phyloP scores from a whole-genome alignment of 1,140 invertebrate species.

The Aphis craccivora region DNA sequence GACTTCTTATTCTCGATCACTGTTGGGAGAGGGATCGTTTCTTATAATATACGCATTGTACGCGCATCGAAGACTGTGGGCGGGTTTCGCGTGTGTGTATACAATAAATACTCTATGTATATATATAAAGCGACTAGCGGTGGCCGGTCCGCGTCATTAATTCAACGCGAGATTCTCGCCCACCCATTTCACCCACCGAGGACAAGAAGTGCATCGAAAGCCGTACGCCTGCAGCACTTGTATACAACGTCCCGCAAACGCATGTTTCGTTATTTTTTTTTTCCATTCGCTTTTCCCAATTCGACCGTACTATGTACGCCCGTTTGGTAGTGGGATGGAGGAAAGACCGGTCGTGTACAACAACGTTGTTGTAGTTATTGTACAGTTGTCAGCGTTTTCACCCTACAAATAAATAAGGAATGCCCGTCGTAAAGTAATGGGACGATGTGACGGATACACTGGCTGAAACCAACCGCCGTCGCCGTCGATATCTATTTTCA shows the following conservation, averaged over 20 bases:
- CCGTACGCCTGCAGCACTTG: neutral
- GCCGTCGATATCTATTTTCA: neutral
- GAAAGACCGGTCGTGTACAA: too few relatives aligned
- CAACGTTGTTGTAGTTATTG: neutral
- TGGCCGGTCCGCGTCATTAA: conserved; percentile 9
- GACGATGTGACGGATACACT: neutral
- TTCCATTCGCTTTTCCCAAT: neutral
- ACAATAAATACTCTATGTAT: neutral
- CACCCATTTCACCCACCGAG: neutral
- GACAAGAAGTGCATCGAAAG: neutral
- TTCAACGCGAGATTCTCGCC: neutral
- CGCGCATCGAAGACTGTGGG: neutral
- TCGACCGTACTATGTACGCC: neutral
- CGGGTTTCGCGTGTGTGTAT: neutral
- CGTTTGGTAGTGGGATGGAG: neutral
- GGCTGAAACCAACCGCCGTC: neutral
- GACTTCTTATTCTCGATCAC: conserved; percentile 32
- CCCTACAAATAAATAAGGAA: neutral
- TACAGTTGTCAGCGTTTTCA: neutral
- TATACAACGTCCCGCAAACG: neutral
- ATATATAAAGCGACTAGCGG: neutral
- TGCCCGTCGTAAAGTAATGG: neutral
- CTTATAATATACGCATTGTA: conserved; percentile 8
- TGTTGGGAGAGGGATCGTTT: neutral
- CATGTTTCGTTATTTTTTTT: neutral